Conservation (phyloP, 2,888 invertebrate species). For the Tenodera sinensis region DNA sequence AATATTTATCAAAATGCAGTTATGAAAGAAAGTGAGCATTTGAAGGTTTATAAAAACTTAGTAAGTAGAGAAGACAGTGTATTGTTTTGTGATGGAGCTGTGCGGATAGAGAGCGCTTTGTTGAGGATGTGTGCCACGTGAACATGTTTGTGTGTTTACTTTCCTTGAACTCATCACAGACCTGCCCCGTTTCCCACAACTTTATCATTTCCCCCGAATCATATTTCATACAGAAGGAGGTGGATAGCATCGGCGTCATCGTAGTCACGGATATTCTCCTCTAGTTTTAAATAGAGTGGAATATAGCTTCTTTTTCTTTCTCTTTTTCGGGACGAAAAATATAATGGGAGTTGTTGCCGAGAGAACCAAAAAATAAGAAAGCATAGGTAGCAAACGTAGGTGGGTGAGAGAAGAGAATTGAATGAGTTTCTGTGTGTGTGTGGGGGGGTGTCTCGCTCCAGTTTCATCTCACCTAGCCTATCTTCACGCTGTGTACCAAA, state of each 20-base stretch:
- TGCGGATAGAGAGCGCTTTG: too few relatives aligned
- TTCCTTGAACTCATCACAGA: neutral
- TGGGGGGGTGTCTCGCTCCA: neutral
- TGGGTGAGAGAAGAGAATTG: neutral
- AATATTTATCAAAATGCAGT: too few relatives aligned
- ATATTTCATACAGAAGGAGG: neutral
- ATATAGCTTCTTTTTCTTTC: neutral
- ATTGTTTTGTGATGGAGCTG: too few relatives aligned
- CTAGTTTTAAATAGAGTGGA: neutral
- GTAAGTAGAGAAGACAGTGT: too few relatives aligned
- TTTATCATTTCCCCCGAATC: neutral
- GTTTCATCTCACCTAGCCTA: constrained; percentile 18
- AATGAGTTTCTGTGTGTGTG: neutral
- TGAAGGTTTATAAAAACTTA: too few relatives aligned
- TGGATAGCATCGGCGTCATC: neutral
- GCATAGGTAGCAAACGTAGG: neutral
- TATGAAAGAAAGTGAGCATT: too few relatives aligned
- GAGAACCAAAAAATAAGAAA: neutral
- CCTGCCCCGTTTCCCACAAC: neutral
- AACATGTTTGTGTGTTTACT: neutral
- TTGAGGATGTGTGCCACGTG: too few relatives aligned
- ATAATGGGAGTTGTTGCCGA: neutral
- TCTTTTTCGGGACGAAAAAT: neutral
- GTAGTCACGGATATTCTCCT: neutral
- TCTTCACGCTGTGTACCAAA: constrained; percentile 13